phyloP scores from a whole-genome alignment of 2,113 vertebrate genomes.

The Coptodon rendalli region DNA sequence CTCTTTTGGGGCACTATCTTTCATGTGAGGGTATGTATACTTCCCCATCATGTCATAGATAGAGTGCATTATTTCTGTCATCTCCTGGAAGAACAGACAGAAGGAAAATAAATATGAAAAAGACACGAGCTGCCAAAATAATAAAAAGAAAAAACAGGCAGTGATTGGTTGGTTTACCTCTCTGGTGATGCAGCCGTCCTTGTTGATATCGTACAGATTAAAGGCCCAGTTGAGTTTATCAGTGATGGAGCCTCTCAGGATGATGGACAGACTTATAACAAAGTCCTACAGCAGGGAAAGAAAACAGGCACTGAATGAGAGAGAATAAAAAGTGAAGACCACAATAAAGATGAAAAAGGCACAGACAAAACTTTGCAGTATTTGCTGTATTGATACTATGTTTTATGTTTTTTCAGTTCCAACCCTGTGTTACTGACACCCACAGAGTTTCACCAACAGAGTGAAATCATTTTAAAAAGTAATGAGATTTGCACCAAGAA shows the following conservation, averaged over 20 bases:
- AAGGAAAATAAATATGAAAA: not conserved
- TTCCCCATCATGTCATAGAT: slow-evolving; percentile 99
- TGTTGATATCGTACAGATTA: slow-evolving; percentile 94
- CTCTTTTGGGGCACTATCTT: slow-evolving; percentile 82
- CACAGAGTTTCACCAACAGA: not conserved
- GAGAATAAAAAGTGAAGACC: not conserved
- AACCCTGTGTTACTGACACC: not conserved
- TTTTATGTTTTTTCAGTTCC: not conserved
- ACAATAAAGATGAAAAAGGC: not conserved
- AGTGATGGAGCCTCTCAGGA: slow-evolving; percentile 85
- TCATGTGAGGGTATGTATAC: slow-evolving; percentile 83
- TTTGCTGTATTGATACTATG: not conserved
- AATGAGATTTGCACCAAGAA: not conserved
- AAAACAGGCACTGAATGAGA: not conserved
- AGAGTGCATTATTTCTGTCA: slow-evolving; percentile 93
- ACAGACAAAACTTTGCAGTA: not conserved
- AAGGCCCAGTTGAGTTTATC: slow-evolving; percentile 95
- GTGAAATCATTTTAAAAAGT: not conserved
- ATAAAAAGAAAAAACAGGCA: not conserved
- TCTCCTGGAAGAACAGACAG: slow-evolving; percentile 78
- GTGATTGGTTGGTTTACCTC: slow-evolving; percentile 70
- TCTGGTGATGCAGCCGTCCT: slow-evolving; percentile 95
- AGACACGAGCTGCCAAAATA: not conserved
- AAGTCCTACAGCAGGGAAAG: slow-evolving; percentile 78
- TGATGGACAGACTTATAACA: slow-evolving; percentile 86